phyloP scores from a whole-genome alignment of 1,140 invertebrate genomes.

The Hycleus phaleratus region DNA sequence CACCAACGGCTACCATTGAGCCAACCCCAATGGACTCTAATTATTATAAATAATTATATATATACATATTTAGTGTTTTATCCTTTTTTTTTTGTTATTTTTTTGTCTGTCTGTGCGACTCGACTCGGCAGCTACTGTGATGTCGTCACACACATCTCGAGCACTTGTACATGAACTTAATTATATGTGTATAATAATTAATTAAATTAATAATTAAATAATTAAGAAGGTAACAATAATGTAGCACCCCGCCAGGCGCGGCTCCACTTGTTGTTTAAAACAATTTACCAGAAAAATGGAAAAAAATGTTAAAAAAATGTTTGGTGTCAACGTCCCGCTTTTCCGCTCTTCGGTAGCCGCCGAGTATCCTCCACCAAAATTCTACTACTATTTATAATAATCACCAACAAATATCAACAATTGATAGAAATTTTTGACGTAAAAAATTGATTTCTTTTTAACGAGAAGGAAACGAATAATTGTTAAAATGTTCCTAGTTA shows the following conservation, averaged over 20 bases:
- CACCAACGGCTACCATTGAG: constrained; percentile 90
- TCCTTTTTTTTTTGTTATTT: not conserved
- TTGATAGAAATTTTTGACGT: too few species aligned
- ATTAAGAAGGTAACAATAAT: constrained; percentile 30
- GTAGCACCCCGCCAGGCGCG: constrained; percentile 40
- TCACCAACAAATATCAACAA: too few species aligned
- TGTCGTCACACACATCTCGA: constrained; percentile 35
- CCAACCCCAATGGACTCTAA: constrained; percentile 23
- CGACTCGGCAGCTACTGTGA: constrained; percentile 40
- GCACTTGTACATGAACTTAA: constrained; percentile 43
- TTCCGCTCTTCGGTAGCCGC: constrained; percentile 26
- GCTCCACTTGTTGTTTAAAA: constrained; percentile 38
- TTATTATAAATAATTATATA: too few species aligned
- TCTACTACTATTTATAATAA: too few species aligned
- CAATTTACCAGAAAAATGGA: too few species aligned
- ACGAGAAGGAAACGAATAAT: too few species aligned
- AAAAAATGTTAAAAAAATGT: constrained; percentile 30
- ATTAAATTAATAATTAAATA: constrained; percentile 1
- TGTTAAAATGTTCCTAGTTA: too few species aligned
- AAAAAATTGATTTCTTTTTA: too few species aligned
- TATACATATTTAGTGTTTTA: constrained; percentile 20
- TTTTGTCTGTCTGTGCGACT: constrained; percentile 10
- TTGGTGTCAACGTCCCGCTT: constrained; percentile 40
- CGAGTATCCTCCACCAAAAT: constrained; percentile 7
- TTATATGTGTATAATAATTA: constrained; percentile 36